Evolutionary conservation across 2,888 invertebrate species (phyloP).

Genomic region (Cryptophagus acutangulus): DNA sequence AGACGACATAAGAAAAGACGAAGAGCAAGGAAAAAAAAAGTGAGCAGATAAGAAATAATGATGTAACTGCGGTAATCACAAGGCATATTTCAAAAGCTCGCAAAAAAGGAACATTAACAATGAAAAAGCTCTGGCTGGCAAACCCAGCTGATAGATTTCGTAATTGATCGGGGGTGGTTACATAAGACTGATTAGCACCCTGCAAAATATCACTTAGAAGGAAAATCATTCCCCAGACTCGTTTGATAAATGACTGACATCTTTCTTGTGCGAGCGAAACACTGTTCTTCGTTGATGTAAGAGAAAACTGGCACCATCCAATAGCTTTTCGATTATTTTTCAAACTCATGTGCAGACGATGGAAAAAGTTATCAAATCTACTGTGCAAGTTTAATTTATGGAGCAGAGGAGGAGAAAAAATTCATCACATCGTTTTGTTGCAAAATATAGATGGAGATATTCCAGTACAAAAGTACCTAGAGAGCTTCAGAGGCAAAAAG

Average conservation of each 20-base stretch:
- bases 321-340: too few species aligned
- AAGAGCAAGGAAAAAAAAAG: too few species aligned
- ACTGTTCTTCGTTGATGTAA: background rate
- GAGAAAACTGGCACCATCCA: background rate
- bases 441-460: too few species aligned
- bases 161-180: slow-evolving; percentile 46
- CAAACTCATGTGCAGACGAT: too few species aligned
- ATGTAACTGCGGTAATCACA: slow-evolving; percentile 2
- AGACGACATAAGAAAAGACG: too few species aligned
- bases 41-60: slow-evolving; percentile 1
- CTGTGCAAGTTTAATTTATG: too few species aligned
- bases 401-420: too few species aligned
- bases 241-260: slow-evolving; percentile 46
- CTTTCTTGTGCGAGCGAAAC: slow-evolving; percentile 37
- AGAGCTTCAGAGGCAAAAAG: background rate
- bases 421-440: too few species aligned
- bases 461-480: too few species aligned
- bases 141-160: slow-evolving; percentile 39
- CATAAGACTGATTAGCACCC: slow-evolving; percentile 45
- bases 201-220: slow-evolving; percentile 42
- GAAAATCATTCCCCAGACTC: slow-evolving; percentile 31
- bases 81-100: background rate
- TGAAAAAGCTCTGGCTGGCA: slow-evolving; percentile 3
- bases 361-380: too few species aligned
- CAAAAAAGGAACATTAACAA: slow-evolving; percentile 3